Base-by-base conservation (phyloP, 2,113 vertebrate species). In the Pontoporia blainvillei region DNA sequence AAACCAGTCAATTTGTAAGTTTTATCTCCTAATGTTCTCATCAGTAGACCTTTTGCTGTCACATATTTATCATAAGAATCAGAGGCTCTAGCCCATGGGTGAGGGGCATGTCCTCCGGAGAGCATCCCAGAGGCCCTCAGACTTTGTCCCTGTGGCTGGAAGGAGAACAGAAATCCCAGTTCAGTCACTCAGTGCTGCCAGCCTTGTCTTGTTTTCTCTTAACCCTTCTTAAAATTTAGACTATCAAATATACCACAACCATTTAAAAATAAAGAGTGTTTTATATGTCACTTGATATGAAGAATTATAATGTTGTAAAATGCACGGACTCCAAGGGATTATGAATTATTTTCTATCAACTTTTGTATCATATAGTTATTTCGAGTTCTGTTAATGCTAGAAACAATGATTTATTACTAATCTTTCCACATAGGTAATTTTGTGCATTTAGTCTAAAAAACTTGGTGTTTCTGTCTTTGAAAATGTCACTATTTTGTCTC, bases 1-100 rank as follows among this genome's bases (percentile, higher is more conserved):
- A 99, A 97, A 87, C 98, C 98, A 61, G 39, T 98, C 78, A 93
- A 85, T 91, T 99, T 99, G 98, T 99, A 98, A 98, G 98, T 98
- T 96, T 89, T 6, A 2, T 21, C 41, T 89, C 8, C 52, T 90
- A 10, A 31, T 34, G 2, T 73, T 72, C 14, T 91, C 44, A 69
- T 71, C 15, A 10, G 78, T 34, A 14, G 27, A 36, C 39, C n/a
- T 46, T 78, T 39, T 27, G 4, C 44, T 14, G 0, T 13, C 6
- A 14, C 12, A 0, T 18, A 29, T 39, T 44, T 54, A 7, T 49
- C 49, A 9, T 54, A 54, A 49, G 36, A n/a, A 10, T 41, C 39
- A 1, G 31, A 11, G 2, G 0, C 9, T 13, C 1, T 34, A 46
- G n/a, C 27, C 4, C n/a, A n/a, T 14, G 12, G 62, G 17, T 36